Base-by-base conservation (phyloP, 2,797 vertebrate species). In the Poeciliopsis paucimaculata region DNA sequence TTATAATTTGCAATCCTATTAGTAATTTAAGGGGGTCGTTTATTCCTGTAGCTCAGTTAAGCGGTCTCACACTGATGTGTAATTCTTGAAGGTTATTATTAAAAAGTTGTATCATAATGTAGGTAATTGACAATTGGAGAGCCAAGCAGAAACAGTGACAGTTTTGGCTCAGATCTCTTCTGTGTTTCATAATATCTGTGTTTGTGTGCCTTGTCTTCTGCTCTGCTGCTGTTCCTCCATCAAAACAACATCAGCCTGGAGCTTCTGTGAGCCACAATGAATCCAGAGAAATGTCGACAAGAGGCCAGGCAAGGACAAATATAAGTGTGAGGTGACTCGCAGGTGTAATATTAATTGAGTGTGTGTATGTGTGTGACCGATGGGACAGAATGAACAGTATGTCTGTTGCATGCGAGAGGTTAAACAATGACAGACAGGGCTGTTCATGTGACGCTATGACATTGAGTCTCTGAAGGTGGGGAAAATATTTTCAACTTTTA, bases 301-400 rank as follows among this genome's bases (percentile, higher is more conserved):
- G 46, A 31, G 77, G 83, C 77, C 78, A 76, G 8, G 66, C 36
- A 2, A 51, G 84, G 77, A 88, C 82, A 85, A 34, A 47, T 16
- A 34, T 20, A 31, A 43, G n/a, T 34, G 26, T 36, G 2, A 12
- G 41, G 5, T 72, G 36, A 41, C 46, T 23, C 64, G 64, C 76
- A 31, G 60, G 51, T 66, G 43, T 26, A n/a, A 43, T 64, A 73
- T 73, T 43, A 60, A 82, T 66, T 12, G n/a, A 62, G 57, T 81
- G 45, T 57, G 70, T 70, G 23, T 12, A 9, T 72, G 51, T 80
- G 45, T 57, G 70, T 70, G 39, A 43, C 20, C 23, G 6, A 76
- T 75, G 26, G 39, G 55, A 53, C 66, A 83, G 60, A 77, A 43
- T 51, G 39, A 70, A 26, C 66, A n/a, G 23, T 15, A 43, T 11